These are phyloP conservation scores for Bufo gargarizans DNA, from an alignment of 2,113 vertebrate genomes.

Conservation along the genomic window DNA sequence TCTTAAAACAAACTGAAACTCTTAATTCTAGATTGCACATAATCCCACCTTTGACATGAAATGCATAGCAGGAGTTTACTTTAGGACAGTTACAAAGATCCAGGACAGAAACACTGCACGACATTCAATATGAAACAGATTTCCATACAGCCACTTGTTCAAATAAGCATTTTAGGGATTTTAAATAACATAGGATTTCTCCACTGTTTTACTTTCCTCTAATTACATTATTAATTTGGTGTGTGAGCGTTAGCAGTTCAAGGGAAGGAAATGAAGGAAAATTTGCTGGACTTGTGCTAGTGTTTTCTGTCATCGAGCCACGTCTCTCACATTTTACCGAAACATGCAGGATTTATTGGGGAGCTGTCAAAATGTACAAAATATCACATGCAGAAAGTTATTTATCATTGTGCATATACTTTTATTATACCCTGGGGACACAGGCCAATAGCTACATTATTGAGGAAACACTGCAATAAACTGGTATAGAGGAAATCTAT, in stretches of 20 bases:
- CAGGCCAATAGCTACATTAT: slow-evolving; percentile 5
- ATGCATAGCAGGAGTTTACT: slow-evolving; percentile 16
- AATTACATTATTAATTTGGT: slow-evolving; percentile 57
- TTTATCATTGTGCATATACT: slow-evolving; percentile 31
- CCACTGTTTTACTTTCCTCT: slow-evolving; percentile 32
- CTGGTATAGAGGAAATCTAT: neutral
- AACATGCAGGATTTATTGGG: slow-evolving; percentile 40
- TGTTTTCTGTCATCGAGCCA: slow-evolving; percentile 51
- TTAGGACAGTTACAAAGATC: slow-evolving; percentile 30
- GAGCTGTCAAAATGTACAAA: slow-evolving; percentile 11
- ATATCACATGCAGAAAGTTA: slow-evolving; percentile 17
- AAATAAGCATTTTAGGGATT: slow-evolving; percentile 49
- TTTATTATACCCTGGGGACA: slow-evolving; percentile 19
- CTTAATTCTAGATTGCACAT: slow-evolving; percentile 16
- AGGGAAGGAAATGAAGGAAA: slow-evolving; percentile 56
- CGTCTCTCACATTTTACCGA: slow-evolving; percentile 34
- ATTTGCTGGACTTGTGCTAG: slow-evolving; percentile 50
- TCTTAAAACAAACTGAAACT: neutral
- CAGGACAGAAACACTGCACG: slow-evolving; percentile 32
- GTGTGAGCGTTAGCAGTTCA: slow-evolving; percentile 51
- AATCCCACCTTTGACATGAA: slow-evolving; percentile 22
- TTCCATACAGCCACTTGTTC: slow-evolving; percentile 49
- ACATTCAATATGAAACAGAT: slow-evolving; percentile 53
- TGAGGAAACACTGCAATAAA: slow-evolving; percentile 5
- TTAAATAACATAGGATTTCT: slow-evolving; percentile 33